These are phyloP conservation scores for Oasisia sp. DNA, from an alignment of 2,888 invertebrate genomes.

Conservation along the genomic window DNA sequence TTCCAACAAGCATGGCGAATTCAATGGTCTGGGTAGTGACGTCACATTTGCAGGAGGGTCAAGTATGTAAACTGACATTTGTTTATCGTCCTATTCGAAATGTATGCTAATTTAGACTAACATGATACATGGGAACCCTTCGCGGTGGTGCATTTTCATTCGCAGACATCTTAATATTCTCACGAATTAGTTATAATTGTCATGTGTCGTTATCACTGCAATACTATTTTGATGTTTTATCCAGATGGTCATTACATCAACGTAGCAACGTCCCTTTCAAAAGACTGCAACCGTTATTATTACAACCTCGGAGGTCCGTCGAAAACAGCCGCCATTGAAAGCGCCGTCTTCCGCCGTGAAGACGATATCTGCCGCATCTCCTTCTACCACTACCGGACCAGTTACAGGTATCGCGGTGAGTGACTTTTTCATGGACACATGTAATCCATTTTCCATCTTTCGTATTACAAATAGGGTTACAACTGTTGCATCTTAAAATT, in stretches of 20 bases:
- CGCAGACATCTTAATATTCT: neutral
- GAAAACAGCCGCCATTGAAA: neutral
- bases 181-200: neutral
- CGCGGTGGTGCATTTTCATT: no score
- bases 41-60: neutral
- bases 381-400: neutral
- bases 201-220: neutral
- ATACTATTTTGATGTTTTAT: neutral
- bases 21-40: neutral
- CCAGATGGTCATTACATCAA: neutral
- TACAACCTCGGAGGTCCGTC: neutral
- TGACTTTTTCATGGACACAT: neutral
- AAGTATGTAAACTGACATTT: neutral
- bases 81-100: neutral
- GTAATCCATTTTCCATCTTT: no score
- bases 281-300: neutral
- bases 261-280: neutral
- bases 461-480: no score
- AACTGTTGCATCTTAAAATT: no score
- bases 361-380: constrained; percentile 9
- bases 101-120: no score
- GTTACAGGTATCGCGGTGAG: neutral
- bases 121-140: no score
- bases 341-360: neutral
- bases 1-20: neutral